Base-by-base conservation (phyloP, 1,140 invertebrate species). In the Drosophila chauvacae region DNA sequence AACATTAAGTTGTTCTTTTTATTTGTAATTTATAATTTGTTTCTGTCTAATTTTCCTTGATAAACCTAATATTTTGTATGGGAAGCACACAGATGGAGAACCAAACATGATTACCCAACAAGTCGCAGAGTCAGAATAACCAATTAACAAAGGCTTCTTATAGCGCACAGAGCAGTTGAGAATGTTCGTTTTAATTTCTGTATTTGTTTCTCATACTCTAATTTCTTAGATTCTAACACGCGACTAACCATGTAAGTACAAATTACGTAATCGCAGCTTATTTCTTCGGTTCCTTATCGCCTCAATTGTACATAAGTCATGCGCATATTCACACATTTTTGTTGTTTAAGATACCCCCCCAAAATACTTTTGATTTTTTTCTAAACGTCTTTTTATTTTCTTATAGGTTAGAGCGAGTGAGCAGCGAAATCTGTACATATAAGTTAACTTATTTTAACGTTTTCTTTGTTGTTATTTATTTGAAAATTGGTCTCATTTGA, bases 241-340 rank as follows among this genome's bases (percentile, higher is more conserved):
- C 81, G 77, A 90, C 81, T 90, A 88, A 90, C 81, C 84, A 87
- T 84, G 86, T 90, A 88, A 90, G 85, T 87, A 90, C 79, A 85
- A 63, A 58, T 71, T 90, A 71, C 53, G 66, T 59, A 82, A 62
- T 60, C 74, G 23, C 61, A 56, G 73, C 63, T 75, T 37, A 44
- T 66, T 70, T 70, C 62, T 14, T 70, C n/a, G 23, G 51, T 69
- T 70, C 11, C 20, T 23, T 51, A 48, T 33, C 45, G 26, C 39
- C 42, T 61, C 28, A 20, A 53, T 37, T 66, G 64, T 63, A 65
- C 39, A 23, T 23, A 3, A 47, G 20, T 35, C 6, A 60, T 62
- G 42, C n/a, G 42, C n/a, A 20, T 14, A 45, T n/a, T 18, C 7
- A 28, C 7, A 16, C 10, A 28, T 18, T 63, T 39, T 59, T 16